Conservation (phyloP, 2,888 invertebrate species). For the Saturnia pavonia region DNA sequence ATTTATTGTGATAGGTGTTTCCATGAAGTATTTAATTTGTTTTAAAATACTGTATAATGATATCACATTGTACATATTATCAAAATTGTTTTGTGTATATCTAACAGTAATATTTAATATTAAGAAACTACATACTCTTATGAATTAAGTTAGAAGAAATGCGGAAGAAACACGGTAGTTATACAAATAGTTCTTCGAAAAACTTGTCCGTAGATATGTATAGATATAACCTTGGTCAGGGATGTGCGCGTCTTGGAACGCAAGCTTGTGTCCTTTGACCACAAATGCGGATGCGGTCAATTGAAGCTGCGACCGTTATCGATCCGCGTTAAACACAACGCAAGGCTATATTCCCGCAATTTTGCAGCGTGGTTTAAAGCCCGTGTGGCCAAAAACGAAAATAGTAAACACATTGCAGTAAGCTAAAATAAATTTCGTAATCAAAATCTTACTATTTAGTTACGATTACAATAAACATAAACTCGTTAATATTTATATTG, state of each 20-base stretch:
- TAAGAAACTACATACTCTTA: not conserved
- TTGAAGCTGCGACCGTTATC: constrained; percentile 71
- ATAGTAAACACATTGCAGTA: not conserved
- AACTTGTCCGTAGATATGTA: constrained; percentile 60
- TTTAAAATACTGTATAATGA: not conserved
- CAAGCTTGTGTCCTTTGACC: constrained; percentile 74
- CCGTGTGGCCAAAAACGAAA: not conserved
- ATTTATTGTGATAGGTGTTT: not conserved
- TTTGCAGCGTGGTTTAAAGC: constrained; percentile 13
- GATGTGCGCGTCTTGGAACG: constrained; percentile 74
- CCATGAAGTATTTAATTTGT: not conserved
- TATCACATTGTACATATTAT: not conserved
- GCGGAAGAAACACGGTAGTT: not conserved
- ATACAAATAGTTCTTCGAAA: constrained; percentile 29
- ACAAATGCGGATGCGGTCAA: constrained; percentile 80
- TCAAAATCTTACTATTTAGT: not conserved
- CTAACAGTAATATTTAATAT: not conserved
- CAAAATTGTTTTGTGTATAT: not conserved
- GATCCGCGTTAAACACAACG: constrained; percentile 76
- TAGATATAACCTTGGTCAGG: constrained; percentile 66
- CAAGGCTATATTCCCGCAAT: constrained; percentile 59
- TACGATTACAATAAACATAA: too few species aligned
- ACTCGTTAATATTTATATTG: too few species aligned
- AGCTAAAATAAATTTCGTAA: not conserved
- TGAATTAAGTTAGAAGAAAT: not conserved